These are phyloP conservation scores for Erebia ligea DNA, from an alignment of 2,888 invertebrate species.

Conservation along the genomic window DNA sequence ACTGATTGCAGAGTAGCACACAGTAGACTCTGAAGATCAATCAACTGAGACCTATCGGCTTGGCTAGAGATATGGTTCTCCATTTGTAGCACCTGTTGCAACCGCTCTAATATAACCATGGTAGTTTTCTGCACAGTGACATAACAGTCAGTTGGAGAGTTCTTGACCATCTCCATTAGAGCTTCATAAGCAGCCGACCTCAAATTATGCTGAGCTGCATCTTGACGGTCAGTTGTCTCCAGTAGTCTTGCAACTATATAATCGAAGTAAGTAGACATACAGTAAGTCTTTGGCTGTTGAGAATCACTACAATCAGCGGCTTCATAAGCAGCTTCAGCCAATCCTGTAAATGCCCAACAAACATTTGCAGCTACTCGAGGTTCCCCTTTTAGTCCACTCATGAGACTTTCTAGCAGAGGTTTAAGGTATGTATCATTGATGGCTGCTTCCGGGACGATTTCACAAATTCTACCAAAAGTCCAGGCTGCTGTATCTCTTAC, in stretches of 20 bases:
- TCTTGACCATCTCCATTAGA: conserved; percentile 99
- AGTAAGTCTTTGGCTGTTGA: conserved; percentile 94
- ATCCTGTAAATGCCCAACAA: conserved; percentile 99
- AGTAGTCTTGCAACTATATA: conserved; percentile 95
- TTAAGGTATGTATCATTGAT: conserved; percentile 93
- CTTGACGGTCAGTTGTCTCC: conserved; percentile 96
- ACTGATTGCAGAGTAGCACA: conserved; percentile 99
- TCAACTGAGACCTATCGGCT: conserved; percentile 95
- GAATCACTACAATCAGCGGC: conserved; percentile 88
- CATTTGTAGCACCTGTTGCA: conserved; percentile 97
- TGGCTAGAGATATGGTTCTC: conserved; percentile 94
- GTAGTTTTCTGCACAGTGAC: conserved; percentile 98
- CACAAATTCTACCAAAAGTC: conserved; percentile 99
- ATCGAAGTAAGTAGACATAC: conserved; percentile 96
- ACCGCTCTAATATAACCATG: conserved; percentile 95
- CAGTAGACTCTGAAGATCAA: conserved; percentile 96
- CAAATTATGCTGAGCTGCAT: conserved; percentile 96
- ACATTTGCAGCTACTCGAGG: conserved; percentile 99
- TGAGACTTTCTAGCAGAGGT: conserved; percentile 90
- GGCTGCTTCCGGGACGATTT: conserved; percentile 97
- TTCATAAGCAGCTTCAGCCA: conserved; percentile 98
- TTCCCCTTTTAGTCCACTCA: conserved; percentile 95
- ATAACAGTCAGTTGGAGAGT: conserved; percentile 98
- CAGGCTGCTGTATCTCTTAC: conserved; percentile 99
- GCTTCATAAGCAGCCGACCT: conserved; percentile 99